phyloP scores from a whole-genome alignment of 2,888 invertebrate species.

The Notodonta dromedarius region DNA sequence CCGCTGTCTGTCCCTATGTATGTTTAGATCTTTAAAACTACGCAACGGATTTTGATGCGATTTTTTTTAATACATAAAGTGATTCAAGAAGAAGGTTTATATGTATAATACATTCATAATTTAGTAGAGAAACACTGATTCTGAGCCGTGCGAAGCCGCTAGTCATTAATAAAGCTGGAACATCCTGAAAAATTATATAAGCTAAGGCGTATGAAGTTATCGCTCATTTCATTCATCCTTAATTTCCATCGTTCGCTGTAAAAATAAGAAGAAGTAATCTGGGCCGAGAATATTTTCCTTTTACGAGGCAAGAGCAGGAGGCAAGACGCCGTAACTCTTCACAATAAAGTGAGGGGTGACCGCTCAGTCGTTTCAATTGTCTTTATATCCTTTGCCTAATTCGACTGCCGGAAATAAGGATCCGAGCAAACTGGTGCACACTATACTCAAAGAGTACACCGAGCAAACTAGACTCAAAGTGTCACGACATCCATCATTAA shows the following conservation, averaged over 20 bases:
- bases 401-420: conserved; percentile 10
- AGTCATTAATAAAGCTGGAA: too few species aligned
- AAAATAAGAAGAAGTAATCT: conserved; percentile 2
- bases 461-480: not conserved
- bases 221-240: not conserved
- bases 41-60: too few species aligned
- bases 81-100: too few species aligned
- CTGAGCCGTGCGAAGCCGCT: too few species aligned
- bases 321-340: conserved; percentile 28
- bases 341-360: conserved; percentile 23
- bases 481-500: too few species aligned
- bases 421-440: not conserved
- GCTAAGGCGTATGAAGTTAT: not conserved
- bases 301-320: conserved; percentile 9
- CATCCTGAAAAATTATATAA: not conserved
- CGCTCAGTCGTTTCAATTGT: conserved; percentile 23
- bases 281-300: conserved; percentile 5
- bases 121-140: too few species aligned
- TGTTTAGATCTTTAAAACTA: too few species aligned
- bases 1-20: too few species aligned
- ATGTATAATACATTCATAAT: too few species aligned
- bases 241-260: not conserved
- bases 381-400: conserved; percentile 26
- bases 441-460: not conserved
- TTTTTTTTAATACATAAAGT: too few species aligned